Base-by-base conservation (phyloP, 2,113 vertebrate genomes). In the Tretioscincus oriximinensis region DNA sequence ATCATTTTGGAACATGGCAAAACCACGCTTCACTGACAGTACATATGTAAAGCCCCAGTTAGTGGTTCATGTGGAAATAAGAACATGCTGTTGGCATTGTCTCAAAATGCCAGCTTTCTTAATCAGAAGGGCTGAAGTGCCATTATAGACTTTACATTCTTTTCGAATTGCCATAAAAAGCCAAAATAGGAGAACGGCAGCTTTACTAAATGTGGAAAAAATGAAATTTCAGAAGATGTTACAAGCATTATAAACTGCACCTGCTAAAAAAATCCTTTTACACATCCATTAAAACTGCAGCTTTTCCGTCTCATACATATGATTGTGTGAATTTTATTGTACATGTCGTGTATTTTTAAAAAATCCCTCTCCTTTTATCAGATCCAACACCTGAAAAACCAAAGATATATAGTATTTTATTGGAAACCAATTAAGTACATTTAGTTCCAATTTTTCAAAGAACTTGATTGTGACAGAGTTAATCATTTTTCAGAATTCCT, bases 1-100 rank as follows among this genome's bases (percentile, higher is more conserved):
- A 92, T 92, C 84, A 89, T 84, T 81, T 85, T 84, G 85, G 81
- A 90, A 89, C 91, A 91, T 86, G 87, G 88, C 90, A 93, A 90
- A 90, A 90, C 81, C 81, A 90, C 90, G 76, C 76, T 61, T 78
- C 76, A 81, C 85, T 88, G 88, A 82, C 87, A 92, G 82, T 60
- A 82, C 82, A 77, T 69, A 88, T 84, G 73, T 84, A 82, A 90
- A 86, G 87, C 88, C 77, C 20, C 73, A 87, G 80, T 84, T 81
- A 73, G 80, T 63, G 86, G 83, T 87, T 91, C 29, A 80, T 85
- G 89, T 85, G 87, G 89, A 93, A 91, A 89, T 67, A 64, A 85
- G 78, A 80, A 81, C 80, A 76, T 26, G 76, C 82, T 35, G 58
- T 85, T 88, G 58, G 1, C 60, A 9, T 84, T 84, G 83, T 58